Evolutionary conservation across 1,140 invertebrate species (phyloP).

Genomic region (Platyura marginata): DNA sequence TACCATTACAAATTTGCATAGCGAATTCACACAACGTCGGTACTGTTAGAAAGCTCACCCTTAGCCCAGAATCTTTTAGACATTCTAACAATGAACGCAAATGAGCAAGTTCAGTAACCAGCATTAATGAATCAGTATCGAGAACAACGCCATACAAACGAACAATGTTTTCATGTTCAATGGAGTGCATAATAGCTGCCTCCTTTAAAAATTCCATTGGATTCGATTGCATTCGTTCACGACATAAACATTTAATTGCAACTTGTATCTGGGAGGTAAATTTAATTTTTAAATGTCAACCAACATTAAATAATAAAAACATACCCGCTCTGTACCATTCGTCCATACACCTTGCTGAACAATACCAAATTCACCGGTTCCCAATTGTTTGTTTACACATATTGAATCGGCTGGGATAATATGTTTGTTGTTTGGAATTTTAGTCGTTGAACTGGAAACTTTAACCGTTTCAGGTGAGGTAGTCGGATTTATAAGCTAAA

Average conservation of each 20-base stretch:
- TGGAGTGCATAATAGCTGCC: slow-evolving; percentile 93
- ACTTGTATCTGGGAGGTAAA: slow-evolving; percentile 83
- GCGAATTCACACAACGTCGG: slow-evolving; percentile 78
- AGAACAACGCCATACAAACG: slow-evolving; percentile 92
- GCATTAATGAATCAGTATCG: slow-evolving; percentile 85
- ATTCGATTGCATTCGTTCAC: slow-evolving; percentile 88
- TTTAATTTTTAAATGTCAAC: neutral
- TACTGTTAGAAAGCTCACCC: slow-evolving; percentile 70
- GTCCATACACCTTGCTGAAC: slow-evolving; percentile 97
- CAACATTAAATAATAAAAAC: too few relatives aligned
- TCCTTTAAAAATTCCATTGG: slow-evolving; percentile 95
- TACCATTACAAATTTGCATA: slow-evolving; percentile 83
- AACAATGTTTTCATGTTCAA: slow-evolving; percentile 93
- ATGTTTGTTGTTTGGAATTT: slow-evolving; percentile 68
- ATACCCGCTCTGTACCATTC: slow-evolving; percentile 79
- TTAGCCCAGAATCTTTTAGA: slow-evolving; percentile 75
- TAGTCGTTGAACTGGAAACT: slow-evolving; percentile 16
- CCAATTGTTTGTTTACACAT: slow-evolving; percentile 84
- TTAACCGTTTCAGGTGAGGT: slow-evolving; percentile 11
- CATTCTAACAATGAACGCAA: slow-evolving; percentile 88
- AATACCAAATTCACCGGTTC: slow-evolving; percentile 91
- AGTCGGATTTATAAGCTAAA: neutral
- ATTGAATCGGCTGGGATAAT: slow-evolving; percentile 91
- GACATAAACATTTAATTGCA: slow-evolving; percentile 88
- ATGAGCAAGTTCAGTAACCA: slow-evolving; percentile 92